Percentiles rank a stretch among this genome's conserved stretches.
Evolutionary conservation across 1,140 invertebrate genomes (phyloP).

Genomic region (Drosophila sproati): DNA sequence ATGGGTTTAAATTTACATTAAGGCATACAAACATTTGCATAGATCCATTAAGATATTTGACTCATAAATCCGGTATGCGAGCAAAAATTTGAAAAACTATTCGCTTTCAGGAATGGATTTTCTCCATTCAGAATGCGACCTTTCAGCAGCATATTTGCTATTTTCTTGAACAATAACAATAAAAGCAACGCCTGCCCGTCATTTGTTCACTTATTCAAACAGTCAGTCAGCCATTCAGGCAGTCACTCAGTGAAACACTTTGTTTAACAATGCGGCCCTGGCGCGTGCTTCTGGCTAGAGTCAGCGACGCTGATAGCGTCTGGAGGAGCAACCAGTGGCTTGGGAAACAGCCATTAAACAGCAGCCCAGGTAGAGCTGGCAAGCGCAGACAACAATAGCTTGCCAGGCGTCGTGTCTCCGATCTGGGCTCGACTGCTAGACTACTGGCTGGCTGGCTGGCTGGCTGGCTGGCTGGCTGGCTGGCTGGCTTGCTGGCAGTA

Average conservation of each 20-base stretch:
- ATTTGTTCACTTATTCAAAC: slow-evolving; percentile 29
- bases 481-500: not conserved
- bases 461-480: slow-evolving; percentile 1
- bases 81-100: not conserved
- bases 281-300: slow-evolving; percentile 54
- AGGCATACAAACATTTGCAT: no score
- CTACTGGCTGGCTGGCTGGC: slow-evolving; percentile 11
- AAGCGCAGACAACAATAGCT: slow-evolving; percentile 51
- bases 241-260: slow-evolving; percentile 40
- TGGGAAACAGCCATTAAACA: slow-evolving; percentile 59
- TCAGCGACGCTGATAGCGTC: slow-evolving; percentile 1
- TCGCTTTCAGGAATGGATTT: no score
- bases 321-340: slow-evolving; percentile 38
- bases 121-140: slow-evolving; percentile 58
- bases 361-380: slow-evolving; percentile 68
- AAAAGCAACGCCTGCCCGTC: slow-evolving; percentile 51
- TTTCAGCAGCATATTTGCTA: slow-evolving; percentile 39
- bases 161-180: slow-evolving; percentile 63
- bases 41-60: no score
- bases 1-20: no score
- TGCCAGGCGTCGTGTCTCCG: not conserved
- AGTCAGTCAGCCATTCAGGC: slow-evolving; percentile 55
- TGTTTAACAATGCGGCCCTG: slow-evolving; percentile 29
- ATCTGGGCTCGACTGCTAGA: not conserved
- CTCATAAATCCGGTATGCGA: no score